Evolutionary conservation across 2,113 vertebrate genomes (phyloP).

Genomic region (Ploceus nigricollis): DNA sequence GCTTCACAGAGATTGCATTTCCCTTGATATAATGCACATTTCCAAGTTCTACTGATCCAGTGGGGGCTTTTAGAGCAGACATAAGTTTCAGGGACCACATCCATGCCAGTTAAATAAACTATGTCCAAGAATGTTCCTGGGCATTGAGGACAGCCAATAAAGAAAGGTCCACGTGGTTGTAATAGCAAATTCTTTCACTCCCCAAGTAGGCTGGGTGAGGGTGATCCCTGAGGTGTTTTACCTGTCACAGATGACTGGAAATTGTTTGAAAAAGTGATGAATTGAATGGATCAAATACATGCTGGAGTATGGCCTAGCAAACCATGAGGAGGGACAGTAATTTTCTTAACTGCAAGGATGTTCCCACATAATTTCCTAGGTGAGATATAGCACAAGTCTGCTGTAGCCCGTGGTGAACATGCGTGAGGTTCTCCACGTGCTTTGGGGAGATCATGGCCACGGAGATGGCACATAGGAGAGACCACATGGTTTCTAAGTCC

Average conservation of each 20-base stretch:
- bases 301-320: neutral
- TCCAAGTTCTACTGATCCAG: neutral
- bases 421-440: rapidly evolving
- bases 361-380: neutral
- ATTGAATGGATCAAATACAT: neutral
- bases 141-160: neutral
- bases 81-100: neutral
- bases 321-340: rapidly evolving
- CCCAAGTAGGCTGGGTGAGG: neutral
- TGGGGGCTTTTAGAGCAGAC: neutral
- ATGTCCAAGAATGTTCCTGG: neutral
- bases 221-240: neutral
- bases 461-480: neutral
- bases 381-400: neutral
- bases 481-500: neutral
- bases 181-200: neutral
- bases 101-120: neutral
- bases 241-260: neutral
- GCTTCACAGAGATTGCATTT: neutral
- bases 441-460: neutral
- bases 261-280: neutral
- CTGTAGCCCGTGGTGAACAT: rapidly evolving
- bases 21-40: neutral
- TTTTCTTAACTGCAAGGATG: neutral
- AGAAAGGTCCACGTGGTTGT: neutral